A percentile compares a stretch with the other conserved stretches of the same genome.
Conservation (phyloP, 2,797 vertebrate species). For the Catamblyrhynchus diadema region DNA sequence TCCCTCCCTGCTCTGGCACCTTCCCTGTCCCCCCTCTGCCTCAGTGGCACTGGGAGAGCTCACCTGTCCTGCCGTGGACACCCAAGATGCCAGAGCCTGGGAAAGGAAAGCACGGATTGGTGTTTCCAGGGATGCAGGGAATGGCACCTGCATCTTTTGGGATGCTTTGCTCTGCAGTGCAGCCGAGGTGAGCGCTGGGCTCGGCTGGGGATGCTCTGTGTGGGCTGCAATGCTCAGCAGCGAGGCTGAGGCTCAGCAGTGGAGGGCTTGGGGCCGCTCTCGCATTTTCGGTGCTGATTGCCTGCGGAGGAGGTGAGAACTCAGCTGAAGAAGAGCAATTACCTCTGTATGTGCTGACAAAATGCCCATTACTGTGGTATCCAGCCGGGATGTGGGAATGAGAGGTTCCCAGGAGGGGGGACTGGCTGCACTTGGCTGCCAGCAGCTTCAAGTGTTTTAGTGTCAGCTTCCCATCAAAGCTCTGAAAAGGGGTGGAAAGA, state of each 20-base stretch:
- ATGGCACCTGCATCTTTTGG: not conserved
- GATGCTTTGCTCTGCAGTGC: not conserved
- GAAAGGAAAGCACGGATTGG: not conserved
- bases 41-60: not conserved
- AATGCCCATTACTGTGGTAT: slow-evolving; percentile 56
- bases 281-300: slow-evolving; percentile 12
- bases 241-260: not conserved
- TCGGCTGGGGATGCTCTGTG: not conserved
- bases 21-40: not conserved
- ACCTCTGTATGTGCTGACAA: not conserved
- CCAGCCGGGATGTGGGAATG: slow-evolving; percentile 1
- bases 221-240: not conserved
- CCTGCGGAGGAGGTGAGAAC: slow-evolving; percentile 57
- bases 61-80: not conserved
- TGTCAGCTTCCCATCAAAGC: not conserved
- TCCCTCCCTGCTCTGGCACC: not conserved
- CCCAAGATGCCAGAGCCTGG: not conserved
- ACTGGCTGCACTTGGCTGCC: not conserved
- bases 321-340: slow-evolving; percentile 20
- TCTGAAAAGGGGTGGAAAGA: not conserved
- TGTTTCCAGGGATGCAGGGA: not conserved
- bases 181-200: not conserved
- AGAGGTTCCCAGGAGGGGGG: not conserved
- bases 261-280: not conserved
- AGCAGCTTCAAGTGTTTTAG: not conserved